phyloP scores from a whole-genome alignment of 2,888 invertebrate genomes.

The Rutpela maculata region DNA sequence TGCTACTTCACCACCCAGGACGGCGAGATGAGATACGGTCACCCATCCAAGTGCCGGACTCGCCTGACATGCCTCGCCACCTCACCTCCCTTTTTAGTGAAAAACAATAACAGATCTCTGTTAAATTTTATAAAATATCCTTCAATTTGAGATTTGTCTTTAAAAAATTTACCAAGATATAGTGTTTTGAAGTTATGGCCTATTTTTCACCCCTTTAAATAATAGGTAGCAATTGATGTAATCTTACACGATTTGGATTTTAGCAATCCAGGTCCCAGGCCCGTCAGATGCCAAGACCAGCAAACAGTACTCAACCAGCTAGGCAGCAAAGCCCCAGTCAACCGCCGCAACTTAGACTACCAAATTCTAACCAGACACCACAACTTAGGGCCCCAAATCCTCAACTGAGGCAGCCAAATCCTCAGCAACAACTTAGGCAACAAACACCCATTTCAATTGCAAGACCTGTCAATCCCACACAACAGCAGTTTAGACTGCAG shows the following conservation, averaged over 20 bases:
- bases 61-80: no score
- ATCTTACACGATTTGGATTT: slow-evolving; percentile 1
- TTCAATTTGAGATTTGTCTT: no score
- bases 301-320: slow-evolving; percentile 15
- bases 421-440: slow-evolving; percentile 15
- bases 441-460: slow-evolving; percentile 17
- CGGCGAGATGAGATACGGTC: no score
- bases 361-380: neutral
- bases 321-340: slow-evolving; percentile 29
- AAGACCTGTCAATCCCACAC: slow-evolving; percentile 21
- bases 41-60: no score
- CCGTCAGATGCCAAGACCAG: slow-evolving; percentile 22
- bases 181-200: no score
- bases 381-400: slow-evolving; percentile 24
- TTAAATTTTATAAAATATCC: no score
- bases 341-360: slow-evolving; percentile 25
- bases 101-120: no score
- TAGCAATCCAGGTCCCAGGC: slow-evolving; percentile 41
- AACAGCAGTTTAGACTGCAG: slow-evolving; percentile 37
- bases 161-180: no score
- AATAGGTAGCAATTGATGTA: neutral
- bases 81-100: no score
- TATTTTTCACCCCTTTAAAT: no score
- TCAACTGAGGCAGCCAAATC: slow-evolving; percentile 15
- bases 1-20: no score